Conservation (phyloP, 2,113 vertebrate species). For the Callopanchax toddi region DNA sequence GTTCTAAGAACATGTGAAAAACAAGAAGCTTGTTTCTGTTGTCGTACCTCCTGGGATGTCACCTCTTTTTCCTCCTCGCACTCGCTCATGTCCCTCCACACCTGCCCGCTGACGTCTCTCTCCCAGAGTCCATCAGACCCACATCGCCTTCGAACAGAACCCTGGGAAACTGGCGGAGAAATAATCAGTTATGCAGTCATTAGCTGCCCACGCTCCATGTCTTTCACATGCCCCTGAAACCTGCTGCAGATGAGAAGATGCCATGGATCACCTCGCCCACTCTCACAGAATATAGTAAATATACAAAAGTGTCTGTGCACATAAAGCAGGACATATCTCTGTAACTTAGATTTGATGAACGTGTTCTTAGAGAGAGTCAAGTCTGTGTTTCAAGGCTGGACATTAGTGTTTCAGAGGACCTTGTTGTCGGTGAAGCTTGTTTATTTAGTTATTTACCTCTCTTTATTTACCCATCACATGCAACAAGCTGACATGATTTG, state of each 20-base stretch:
- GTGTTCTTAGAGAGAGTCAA: too few species aligned
- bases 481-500: too few species aligned
- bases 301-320: too few species aligned
- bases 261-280: background rate
- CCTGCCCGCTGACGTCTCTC: constrained; percentile 73
- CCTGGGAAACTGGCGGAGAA: constrained; percentile 80
- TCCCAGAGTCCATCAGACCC: constrained; percentile 84
- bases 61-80: constrained; percentile 82
- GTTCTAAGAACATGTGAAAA: too few species aligned
- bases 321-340: too few species aligned
- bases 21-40: background rate
- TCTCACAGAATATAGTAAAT: too few species aligned
- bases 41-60: constrained; percentile 70
- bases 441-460: too few species aligned
- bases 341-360: too few species aligned
- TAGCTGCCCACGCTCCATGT: background rate
- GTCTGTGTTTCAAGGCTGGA: too few species aligned
- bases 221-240: background rate
- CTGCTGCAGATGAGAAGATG: background rate
- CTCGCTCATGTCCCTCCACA: constrained; percentile 81
- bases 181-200: background rate
- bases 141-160: constrained; percentile 81
- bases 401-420: too few species aligned
- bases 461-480: too few species aligned
- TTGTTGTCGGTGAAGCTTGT: too few species aligned